These are phyloP conservation scores for Ceratina japonica DNA, from an alignment of 1,140 invertebrate genomes.

Conservation along the genomic window DNA sequence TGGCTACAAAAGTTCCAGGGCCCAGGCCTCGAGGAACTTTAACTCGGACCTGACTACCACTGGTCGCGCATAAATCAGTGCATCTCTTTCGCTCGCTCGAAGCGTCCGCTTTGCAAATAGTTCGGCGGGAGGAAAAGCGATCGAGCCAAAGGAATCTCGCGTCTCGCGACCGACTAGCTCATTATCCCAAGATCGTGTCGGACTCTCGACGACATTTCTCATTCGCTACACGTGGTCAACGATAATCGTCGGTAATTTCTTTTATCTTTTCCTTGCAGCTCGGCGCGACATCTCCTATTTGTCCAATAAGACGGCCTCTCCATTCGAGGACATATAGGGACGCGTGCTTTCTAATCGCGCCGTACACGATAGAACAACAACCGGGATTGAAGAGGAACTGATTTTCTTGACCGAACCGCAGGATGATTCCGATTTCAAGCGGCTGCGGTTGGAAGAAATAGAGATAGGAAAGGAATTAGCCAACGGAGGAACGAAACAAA, in stretches of 20 bases:
- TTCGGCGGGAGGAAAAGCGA: conserved; percentile 25
- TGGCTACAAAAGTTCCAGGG: too few relatives aligned
- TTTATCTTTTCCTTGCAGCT: not conserved
- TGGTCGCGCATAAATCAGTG: conserved; percentile 23
- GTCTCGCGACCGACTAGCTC: conserved; percentile 13
- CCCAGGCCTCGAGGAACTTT: not conserved
- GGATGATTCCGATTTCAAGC: not conserved
- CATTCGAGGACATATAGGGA: conserved; percentile 32
- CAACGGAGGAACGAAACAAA: not conserved
- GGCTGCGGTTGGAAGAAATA: not conserved
- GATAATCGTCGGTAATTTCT: conserved; percentile 61
- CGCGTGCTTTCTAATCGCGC: conserved; percentile 35
- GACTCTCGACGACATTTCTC: conserved; percentile 46
- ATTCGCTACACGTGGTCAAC: conserved; percentile 4
- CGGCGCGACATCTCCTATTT: not conserved
- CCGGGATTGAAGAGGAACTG: conserved; percentile 1
- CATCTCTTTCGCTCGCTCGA: not conserved
- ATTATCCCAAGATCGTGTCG: conserved; percentile 36
- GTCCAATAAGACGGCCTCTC: conserved; percentile 10
- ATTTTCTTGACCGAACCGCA: conserved; percentile 3
- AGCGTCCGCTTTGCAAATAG: conserved; percentile 36
- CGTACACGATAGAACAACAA: too few relatives aligned
- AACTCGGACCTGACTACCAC: not conserved
- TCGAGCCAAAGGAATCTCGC: conserved; percentile 30
- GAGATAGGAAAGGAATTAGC: not conserved